Percentiles rank a stretch among this genome's conserved stretches.
Conservation (phyloP, 2,888 invertebrate species). For the Hyalella azteca region DNA sequence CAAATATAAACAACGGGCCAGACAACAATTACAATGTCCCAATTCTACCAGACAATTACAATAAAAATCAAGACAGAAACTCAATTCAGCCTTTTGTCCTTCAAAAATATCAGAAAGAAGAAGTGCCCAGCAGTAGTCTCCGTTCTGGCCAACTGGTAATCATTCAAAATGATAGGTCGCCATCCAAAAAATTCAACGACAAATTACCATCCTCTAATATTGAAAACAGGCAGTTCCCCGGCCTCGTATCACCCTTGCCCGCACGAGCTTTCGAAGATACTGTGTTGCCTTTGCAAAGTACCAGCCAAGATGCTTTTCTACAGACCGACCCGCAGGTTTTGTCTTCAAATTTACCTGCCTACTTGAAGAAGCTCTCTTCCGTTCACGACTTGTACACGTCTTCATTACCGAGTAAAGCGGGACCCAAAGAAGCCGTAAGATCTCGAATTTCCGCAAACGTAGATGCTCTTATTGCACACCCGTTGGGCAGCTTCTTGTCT, state of each 20-base stretch:
- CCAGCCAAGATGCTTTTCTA: neutral
- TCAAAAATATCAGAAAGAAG: too few species aligned
- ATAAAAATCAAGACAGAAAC: neutral
- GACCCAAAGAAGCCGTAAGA: neutral
- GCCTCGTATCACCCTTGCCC: neutral
- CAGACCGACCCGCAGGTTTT: neutral
- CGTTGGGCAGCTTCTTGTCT: neutral
- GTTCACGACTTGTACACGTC: constrained; percentile 32
- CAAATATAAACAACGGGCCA: neutral
- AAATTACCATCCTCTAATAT: neutral
- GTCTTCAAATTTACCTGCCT: neutral
- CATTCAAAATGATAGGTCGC: too few species aligned
- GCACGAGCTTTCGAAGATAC: neutral
- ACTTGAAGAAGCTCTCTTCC: constrained; percentile 15
- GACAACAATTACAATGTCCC: neutral
- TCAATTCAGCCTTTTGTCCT: neutral
- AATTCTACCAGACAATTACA: too few species aligned
- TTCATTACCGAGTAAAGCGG: neutral
- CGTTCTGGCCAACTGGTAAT: too few species aligned
- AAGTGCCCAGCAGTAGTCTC: too few species aligned
- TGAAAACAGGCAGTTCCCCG: neutral
- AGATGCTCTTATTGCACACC: neutral
- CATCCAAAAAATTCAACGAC: too few species aligned
- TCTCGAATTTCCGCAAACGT: neutral
- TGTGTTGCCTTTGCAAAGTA: neutral